phyloP scores from a whole-genome alignment of 2,888 invertebrate genomes.

The Dorcus hopei region DNA sequence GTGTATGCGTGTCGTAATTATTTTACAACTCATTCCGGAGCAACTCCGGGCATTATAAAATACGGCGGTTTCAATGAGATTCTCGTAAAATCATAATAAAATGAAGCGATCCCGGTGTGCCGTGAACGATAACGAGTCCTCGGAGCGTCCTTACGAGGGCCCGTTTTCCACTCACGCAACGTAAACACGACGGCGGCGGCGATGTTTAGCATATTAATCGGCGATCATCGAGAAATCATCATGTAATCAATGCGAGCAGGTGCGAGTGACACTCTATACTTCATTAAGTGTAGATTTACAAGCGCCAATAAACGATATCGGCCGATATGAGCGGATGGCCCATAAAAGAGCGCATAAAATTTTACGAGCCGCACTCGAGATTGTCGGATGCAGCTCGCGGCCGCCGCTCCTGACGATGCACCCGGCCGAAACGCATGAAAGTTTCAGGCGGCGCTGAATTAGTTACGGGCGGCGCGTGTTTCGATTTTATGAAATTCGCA shows the following conservation, averaged over 20 bases:
- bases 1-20: too few relatives aligned
- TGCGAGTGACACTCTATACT: slow-evolving; percentile 46
- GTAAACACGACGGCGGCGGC: neutral
- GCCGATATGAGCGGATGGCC: slow-evolving; percentile 44
- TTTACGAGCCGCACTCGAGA: slow-evolving; percentile 38
- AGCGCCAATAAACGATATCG: slow-evolving; percentile 48
- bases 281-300: slow-evolving; percentile 48
- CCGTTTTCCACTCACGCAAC: slow-evolving; percentile 1
- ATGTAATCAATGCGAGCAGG: slow-evolving; percentile 37
- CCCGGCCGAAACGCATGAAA: neutral
- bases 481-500: too few relatives aligned
- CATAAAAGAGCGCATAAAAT: slow-evolving; percentile 46
- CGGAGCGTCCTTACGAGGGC: slow-evolving; percentile 8
- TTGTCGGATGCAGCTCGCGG: slow-evolving; percentile 16
- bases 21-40: too few relatives aligned
- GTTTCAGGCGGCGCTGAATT: too few relatives aligned
- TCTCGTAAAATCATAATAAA: slow-evolving; percentile 19
- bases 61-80: slow-evolving; percentile 15
- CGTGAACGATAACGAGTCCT: slow-evolving; percentile 14
- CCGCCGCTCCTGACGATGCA: slow-evolving; percentile 3
- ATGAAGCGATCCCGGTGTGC: slow-evolving; percentile 12
- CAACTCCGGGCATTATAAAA: too few relatives aligned
- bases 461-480: too few relatives aligned
- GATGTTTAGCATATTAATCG: neutral
- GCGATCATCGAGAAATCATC: slow-evolving; percentile 15